phyloP scores from a whole-genome alignment of 2,888 invertebrate species.

The Erannis defoliaria region DNA sequence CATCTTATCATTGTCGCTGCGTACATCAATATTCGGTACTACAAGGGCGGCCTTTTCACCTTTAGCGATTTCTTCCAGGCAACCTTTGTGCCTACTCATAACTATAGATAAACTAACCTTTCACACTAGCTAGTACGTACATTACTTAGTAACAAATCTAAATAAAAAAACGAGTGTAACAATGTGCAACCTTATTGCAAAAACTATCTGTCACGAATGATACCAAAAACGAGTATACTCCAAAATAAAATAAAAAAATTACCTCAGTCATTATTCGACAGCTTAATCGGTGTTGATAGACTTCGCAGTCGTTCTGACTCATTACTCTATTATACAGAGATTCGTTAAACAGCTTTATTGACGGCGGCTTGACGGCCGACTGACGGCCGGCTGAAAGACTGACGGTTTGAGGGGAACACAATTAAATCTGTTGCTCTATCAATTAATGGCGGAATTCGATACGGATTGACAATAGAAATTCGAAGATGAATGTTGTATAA shows the following conservation, averaged over 20 bases:
- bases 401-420: constrained; percentile 58
- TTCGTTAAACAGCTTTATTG: constrained; percentile 34
- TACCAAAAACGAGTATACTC: not conserved
- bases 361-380: constrained; percentile 48
- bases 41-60: too few species aligned
- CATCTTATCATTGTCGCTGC: too few species aligned
- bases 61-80: too few species aligned
- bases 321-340: constrained; percentile 44
- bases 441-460: constrained; percentile 61
- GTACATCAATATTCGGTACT: too few species aligned
- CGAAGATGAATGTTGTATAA: constrained; percentile 24
- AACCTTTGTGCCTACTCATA: too few species aligned
- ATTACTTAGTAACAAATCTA: too few species aligned
- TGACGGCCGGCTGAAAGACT: constrained; percentile 46
- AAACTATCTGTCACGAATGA: too few species aligned
- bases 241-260: constrained; percentile 11
- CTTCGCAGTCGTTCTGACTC: constrained; percentile 52
- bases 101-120: too few species aligned
- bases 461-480: constrained; percentile 43
- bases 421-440: constrained; percentile 61
- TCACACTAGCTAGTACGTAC: too few species aligned
- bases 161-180: too few species aligned
- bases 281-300: constrained; percentile 29
- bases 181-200: too few species aligned
- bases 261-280: constrained; percentile 31